Evolutionary conservation across 2,113 vertebrate species (phyloP), one percentile per base, ranked within the genome.

Genomic region (Bufo gargarizans): DNA sequence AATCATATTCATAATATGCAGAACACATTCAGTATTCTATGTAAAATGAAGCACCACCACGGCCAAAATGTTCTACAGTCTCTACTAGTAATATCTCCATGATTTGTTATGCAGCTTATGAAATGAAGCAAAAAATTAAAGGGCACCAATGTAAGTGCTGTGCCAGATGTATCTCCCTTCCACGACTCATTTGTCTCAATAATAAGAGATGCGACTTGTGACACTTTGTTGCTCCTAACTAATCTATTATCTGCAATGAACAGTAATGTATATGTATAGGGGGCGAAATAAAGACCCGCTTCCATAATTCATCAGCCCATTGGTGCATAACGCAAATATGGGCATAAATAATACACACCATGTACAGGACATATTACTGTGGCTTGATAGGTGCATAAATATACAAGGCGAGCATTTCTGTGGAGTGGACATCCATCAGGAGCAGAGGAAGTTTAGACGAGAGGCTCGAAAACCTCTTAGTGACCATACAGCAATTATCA

Each of bases 121-220:
- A 67, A 84, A 84, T 53, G 63, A 71, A 84, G 82, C 82, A 84
- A 65, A 69, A 84, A 84, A 67, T 84, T 69, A 84, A 84, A 84
- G 82, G 82, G 82, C 82, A 55, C 82, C 63, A 47, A 16, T 6
- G 63, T 63, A 67, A 83, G 81, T 13, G 20, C 43, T 4, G 47
- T 8, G 45, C 81, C 81, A 83, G 81, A 83, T 83, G 81, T 83
- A 67, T 67, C 81, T 83, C 63, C 67, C 61, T 67, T 84, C 82
- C 55, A 50, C n/a, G 63, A 63, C 82, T 84, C 82, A 71, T 69
- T 84, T 84, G 82, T 84, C 63, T 71, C 82, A 84, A 84, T 84
- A 84, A 71, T 50, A 45, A 49, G 63, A 84, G 82, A 71, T 53
- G 47, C 47, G 82, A 33, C 63, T 33, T 43, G 49, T 71, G 82